These are phyloP conservation scores for Cyprinodon diabolis DNA, from an alignment of 2,797 vertebrate species.

Conservation along the genomic window DNA sequence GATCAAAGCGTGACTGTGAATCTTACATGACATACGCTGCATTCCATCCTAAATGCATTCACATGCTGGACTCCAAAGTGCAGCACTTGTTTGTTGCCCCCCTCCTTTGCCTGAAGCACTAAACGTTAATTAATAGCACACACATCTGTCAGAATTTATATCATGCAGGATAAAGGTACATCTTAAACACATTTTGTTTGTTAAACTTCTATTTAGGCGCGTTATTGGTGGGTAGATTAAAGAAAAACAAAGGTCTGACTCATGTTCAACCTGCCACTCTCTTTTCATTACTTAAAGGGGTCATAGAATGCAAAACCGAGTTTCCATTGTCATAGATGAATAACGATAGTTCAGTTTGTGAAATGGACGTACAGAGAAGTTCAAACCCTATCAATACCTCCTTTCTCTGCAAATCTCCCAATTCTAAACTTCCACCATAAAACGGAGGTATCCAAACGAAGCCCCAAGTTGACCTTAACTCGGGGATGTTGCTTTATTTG, in stretches of 20 bases:
- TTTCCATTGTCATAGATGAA: too few relatives aligned
- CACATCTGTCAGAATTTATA: conserved; percentile 20
- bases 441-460: too few relatives aligned
- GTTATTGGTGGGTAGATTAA: conserved; percentile 3
- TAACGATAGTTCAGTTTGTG: too few relatives aligned
- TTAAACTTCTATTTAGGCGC: conserved; percentile 11
- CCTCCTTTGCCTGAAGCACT: conserved; percentile 32
- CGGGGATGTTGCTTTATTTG: too few relatives aligned
- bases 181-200: conserved; percentile 24
- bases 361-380: too few relatives aligned
- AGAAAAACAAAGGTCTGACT: not conserved
- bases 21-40: conserved; percentile 78
- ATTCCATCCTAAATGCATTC: conserved; percentile 83
- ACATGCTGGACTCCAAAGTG: conserved; percentile 68
- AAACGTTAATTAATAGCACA: conserved; percentile 27
- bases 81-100: conserved; percentile 61
- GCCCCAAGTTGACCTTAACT: too few relatives aligned
- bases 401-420: too few relatives aligned
- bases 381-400: too few relatives aligned
- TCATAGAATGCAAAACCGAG: too few relatives aligned
- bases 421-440: too few relatives aligned
- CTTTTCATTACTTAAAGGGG: too few relatives aligned
- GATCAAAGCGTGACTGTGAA: conserved; percentile 79
- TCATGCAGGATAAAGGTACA: not conserved
- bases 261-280: not conserved